Conservation (phyloP, 2,113 vertebrate genomes). For the Acrocephalus arundinaceus region DNA sequence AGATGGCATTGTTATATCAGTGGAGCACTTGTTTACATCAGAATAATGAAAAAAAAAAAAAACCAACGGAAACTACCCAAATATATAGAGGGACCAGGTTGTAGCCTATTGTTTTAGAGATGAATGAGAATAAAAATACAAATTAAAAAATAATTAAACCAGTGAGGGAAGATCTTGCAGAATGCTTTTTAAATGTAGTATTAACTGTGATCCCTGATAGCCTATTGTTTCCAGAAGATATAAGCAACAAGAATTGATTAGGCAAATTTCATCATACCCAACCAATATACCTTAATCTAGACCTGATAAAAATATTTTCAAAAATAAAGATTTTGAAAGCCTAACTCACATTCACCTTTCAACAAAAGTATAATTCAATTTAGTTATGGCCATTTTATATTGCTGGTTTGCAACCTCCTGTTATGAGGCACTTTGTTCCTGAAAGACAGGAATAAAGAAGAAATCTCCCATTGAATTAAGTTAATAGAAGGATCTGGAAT, state of each 20-base stretch:
- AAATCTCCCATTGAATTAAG: not conserved
- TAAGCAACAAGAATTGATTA: not conserved
- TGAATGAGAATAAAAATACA: not conserved
- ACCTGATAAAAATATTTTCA: not conserved
- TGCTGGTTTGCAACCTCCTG: not conserved
- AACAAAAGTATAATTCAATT: not conserved
- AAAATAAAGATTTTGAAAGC: not conserved
- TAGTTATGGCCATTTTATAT: not conserved
- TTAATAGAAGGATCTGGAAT: not conserved
- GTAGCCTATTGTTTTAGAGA: not conserved
- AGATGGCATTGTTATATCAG: not conserved
- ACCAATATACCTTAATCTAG: not conserved
- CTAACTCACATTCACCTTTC: not conserved
- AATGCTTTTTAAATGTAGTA: not conserved
- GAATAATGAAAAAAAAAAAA: not conserved
- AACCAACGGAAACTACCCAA: not conserved
- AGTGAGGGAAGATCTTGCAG: not conserved
- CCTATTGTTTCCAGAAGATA: not conserved
- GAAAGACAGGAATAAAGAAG: not conserved
- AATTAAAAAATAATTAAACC: not conserved
- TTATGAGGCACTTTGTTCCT: not conserved
- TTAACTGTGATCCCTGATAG: not conserved
- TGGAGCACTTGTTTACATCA: not conserved
- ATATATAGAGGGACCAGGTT: not conserved
- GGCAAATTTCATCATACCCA: not conserved